These are phyloP conservation scores for Calyptommatus sinebrachiatus DNA, from an alignment of 2,113 vertebrate genomes.

Conservation along the genomic window DNA sequence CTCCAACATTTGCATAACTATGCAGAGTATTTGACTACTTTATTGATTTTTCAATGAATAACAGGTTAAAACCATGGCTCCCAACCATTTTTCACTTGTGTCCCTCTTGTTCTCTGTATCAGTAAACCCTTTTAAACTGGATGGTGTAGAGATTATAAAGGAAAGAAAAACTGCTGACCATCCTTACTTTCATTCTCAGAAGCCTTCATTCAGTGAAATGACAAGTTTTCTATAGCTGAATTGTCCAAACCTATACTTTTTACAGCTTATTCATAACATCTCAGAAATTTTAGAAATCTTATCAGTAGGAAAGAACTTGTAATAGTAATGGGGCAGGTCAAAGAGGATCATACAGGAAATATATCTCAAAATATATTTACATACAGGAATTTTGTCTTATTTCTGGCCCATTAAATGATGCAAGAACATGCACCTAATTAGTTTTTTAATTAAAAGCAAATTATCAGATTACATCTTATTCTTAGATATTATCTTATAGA, in stretches of 20 bases:
- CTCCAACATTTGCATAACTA: not conserved
- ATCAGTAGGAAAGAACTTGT: not conserved
- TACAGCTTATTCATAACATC: not conserved
- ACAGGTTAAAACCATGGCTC: not conserved
- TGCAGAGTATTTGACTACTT: not conserved
- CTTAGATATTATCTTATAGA: not conserved
- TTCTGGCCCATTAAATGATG: not conserved
- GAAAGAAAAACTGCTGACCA: not conserved
- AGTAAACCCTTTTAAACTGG: not conserved
- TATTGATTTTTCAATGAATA: not conserved
- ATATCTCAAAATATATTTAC: not conserved
- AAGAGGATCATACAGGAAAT: not conserved
- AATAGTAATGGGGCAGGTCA: not conserved
- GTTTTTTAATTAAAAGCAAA: conserved; percentile 46
- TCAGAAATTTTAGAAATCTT: not conserved
- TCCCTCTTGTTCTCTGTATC: not conserved
- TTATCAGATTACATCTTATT: not conserved
- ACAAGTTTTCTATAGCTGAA: not conserved
- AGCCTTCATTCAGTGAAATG: not conserved
- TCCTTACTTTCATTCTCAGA: not conserved
- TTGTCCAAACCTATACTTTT: not conserved
- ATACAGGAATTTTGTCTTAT: not conserved
- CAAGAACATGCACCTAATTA: conserved; percentile 8
- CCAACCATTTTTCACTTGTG: not conserved
- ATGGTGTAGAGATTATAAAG: not conserved